Percentiles rank a stretch among this genome's conserved stretches.
phyloP scores from a whole-genome alignment of 1,140 invertebrate genomes.

The Eubasilissa regina region DNA sequence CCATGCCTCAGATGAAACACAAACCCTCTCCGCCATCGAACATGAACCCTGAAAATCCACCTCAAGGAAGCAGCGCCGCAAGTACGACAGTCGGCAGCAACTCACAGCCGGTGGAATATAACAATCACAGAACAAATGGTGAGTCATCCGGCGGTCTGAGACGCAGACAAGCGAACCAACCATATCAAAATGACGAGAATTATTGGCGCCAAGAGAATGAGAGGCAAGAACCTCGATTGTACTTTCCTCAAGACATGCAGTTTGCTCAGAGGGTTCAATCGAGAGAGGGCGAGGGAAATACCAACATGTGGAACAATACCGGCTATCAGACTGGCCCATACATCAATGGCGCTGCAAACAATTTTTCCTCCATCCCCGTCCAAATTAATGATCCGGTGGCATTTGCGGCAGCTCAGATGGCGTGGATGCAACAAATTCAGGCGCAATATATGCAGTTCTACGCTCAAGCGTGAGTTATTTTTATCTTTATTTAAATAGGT shows the following conservation, averaged over 20 bases:
- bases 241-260: constrained; percentile 39
- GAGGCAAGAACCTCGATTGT: constrained; percentile 25
- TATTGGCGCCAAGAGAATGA: constrained; percentile 32
- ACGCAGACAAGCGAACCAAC: not conserved
- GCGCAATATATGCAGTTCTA: constrained; percentile 89
- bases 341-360: constrained; percentile 3
- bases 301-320: constrained; percentile 21
- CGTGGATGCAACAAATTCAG: constrained; percentile 89
- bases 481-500: too few relatives aligned
- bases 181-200: not conserved
- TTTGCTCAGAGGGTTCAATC: constrained; percentile 33
- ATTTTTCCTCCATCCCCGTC: not conserved
- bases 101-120: too few relatives aligned
- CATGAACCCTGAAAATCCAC: too few relatives aligned
- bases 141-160: not conserved
- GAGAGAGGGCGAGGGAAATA: constrained; percentile 12
- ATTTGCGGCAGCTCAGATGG: constrained; percentile 74
- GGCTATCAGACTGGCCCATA: constrained; percentile 34
- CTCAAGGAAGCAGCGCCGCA: too few relatives aligned
- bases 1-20: too few relatives aligned
- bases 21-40: too few relatives aligned
- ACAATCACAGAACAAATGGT: not conserved
- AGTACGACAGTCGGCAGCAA: too few relatives aligned
- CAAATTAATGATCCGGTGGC: constrained; percentile 48
- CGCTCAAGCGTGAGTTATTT: constrained; percentile 78